A percentile compares a stretch with the other conserved stretches of the same genome.
Conservation (phyloP, 2,888 invertebrate genomes). For the Eilema depressum region DNA sequence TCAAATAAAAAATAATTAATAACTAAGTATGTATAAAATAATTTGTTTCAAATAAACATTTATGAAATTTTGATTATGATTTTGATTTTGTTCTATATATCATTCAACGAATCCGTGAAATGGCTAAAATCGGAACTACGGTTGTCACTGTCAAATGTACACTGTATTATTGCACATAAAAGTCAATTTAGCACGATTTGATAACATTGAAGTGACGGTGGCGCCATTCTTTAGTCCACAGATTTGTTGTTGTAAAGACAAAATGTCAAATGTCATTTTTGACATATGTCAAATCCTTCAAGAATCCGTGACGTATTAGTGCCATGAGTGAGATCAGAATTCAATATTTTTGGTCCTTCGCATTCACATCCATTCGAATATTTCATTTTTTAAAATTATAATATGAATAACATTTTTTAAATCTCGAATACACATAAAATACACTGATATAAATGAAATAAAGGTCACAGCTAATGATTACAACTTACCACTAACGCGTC, state of each 20-base stretch:
- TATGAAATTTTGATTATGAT: background rate
- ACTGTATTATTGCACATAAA: too few species aligned
- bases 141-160: too few species aligned
- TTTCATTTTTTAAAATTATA: slow-evolving; percentile 43
- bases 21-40: background rate
- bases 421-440: slow-evolving; percentile 58
- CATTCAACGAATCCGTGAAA: too few species aligned
- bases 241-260: too few species aligned
- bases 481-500: slow-evolving; percentile 64
- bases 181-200: too few species aligned
- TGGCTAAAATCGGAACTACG: too few species aligned
- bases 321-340: slow-evolving; percentile 61
- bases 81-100: background rate
- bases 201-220: too few species aligned
- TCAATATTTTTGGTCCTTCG: slow-evolving; percentile 64
- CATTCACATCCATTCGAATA: slow-evolving; percentile 39
- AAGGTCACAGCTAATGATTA: slow-evolving; percentile 52
- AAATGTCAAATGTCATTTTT: background rate
- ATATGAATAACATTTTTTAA: slow-evolving; percentile 58
- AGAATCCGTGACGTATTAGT: slow-evolving; percentile 15
- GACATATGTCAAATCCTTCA: background rate
- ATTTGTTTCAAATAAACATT: background rate
- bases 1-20: background rate
- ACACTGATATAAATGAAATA: slow-evolving; percentile 54
- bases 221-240: too few species aligned